phyloP scores from a whole-genome alignment of 2,797 vertebrate species.

The Pseudopleuronectes americanus region DNA sequence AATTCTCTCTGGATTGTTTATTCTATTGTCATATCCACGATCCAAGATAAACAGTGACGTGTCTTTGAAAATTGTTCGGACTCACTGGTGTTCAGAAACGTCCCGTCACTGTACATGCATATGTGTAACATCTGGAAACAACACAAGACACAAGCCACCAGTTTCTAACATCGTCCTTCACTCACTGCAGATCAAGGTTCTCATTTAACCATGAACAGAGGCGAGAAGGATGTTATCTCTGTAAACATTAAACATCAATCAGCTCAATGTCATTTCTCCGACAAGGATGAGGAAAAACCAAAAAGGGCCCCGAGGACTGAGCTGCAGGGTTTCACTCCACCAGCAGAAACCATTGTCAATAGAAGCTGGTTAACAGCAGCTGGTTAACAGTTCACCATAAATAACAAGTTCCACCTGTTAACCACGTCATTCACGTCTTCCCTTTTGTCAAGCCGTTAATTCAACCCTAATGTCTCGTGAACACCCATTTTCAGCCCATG shows the following conservation, averaged over 20 bases:
- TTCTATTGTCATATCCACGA: no score
- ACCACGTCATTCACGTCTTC: conserved; percentile 47
- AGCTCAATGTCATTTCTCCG: conserved; percentile 10
- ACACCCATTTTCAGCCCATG: not conserved
- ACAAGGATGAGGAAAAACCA: conserved; percentile 6
- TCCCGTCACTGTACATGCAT: conserved; percentile 17
- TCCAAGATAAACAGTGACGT: no score
- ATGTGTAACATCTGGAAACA: not conserved
- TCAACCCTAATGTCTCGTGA: not conserved
- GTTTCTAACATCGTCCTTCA: not conserved
- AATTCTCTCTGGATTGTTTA: no score
- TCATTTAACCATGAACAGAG: not conserved
- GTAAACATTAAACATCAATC: conserved; percentile 2
- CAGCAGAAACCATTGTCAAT: not conserved
- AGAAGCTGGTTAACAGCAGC: not conserved
- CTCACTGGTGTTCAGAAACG: not conserved
- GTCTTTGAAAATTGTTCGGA: no score
- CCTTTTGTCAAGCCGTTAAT: not conserved
- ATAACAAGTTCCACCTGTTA: not conserved
- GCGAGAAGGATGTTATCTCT: not conserved
- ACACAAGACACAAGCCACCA: not conserved
- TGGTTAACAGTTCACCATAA: conserved; percentile 6
- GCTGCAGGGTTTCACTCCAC: not conserved
- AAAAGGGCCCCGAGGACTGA: not conserved
- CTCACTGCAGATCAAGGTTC: conserved; percentile 28